Evolutionary conservation across 2,797 vertebrate genomes (phyloP).

Genomic region (Semotilus atromaculatus): DNA sequence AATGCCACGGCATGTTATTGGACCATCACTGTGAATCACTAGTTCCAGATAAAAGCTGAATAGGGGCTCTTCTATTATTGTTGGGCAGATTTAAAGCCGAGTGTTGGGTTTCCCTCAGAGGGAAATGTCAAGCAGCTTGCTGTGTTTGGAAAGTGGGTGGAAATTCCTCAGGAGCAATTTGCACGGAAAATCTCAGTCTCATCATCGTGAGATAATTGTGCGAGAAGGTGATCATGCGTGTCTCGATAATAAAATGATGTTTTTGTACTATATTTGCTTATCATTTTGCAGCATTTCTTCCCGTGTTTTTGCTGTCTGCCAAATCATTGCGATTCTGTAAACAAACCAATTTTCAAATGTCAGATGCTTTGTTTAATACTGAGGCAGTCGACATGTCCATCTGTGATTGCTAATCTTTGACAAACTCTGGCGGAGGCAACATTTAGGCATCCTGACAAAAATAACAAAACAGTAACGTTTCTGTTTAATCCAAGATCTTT

Average conservation of each 20-base stretch:
- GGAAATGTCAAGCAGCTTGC: slow-evolving; percentile 57
- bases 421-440: background rate
- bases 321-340: slow-evolving; percentile 36
- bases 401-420: slow-evolving; percentile 16
- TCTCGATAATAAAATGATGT: background rate
- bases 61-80: slow-evolving; percentile 69
- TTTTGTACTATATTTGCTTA: slow-evolving; percentile 12
- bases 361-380: background rate
- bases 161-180: slow-evolving; percentile 5
- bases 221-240: background rate
- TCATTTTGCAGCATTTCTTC: background rate
- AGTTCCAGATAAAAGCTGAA: slow-evolving; percentile 72
- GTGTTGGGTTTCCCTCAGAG: slow-evolving; percentile 36
- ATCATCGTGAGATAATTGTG: slow-evolving; percentile 14
- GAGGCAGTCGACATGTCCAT: background rate
- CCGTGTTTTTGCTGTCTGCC: background rate
- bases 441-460: background rate
- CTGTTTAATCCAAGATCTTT: background rate
- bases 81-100: slow-evolving; percentile 62
- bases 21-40: slow-evolving; percentile 67
- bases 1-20: slow-evolving; percentile 78
- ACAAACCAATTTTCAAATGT: slow-evolving; percentile 36
- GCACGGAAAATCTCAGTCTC: background rate
- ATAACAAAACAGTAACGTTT: background rate
- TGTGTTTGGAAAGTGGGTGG: background rate